phyloP scores from a whole-genome alignment of 2,797 vertebrate genomes.

The Halcyon leucocephala region DNA sequence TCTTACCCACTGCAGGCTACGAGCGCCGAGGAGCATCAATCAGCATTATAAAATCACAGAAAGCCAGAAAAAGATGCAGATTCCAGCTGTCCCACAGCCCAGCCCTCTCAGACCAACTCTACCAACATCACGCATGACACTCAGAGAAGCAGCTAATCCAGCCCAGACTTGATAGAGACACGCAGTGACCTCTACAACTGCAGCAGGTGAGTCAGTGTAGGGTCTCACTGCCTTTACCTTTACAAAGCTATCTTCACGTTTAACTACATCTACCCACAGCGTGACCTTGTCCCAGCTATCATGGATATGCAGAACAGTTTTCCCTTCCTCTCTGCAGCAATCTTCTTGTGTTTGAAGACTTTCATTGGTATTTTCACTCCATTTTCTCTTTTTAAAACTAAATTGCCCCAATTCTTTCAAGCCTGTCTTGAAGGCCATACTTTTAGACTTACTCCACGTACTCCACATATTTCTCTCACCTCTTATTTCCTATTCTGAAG shows the following conservation, averaged over 20 bases:
- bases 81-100: not conserved
- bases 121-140: fast-evolving
- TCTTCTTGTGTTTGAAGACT: not conserved
- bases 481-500: not conserved
- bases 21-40: not conserved
- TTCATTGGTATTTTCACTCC: not conserved
- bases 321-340: not conserved
- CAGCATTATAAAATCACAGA: not conserved
- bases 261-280: not conserved
- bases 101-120: not conserved
- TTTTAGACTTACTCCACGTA: not conserved
- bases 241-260: not conserved
- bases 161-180: not conserved
- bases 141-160: not conserved
- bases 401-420: not conserved
- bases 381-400: not conserved
- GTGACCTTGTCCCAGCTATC: not conserved
- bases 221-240: not conserved
- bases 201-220: not conserved
- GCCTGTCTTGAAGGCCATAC: not conserved
- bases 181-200: not conserved
- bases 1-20: not conserved
- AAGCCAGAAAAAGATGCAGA: not conserved
- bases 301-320: not conserved
- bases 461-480: fast-evolving